phyloP scores from a whole-genome alignment of 2,113 vertebrate genomes.

The Gasterosteus nipponicus region DNA sequence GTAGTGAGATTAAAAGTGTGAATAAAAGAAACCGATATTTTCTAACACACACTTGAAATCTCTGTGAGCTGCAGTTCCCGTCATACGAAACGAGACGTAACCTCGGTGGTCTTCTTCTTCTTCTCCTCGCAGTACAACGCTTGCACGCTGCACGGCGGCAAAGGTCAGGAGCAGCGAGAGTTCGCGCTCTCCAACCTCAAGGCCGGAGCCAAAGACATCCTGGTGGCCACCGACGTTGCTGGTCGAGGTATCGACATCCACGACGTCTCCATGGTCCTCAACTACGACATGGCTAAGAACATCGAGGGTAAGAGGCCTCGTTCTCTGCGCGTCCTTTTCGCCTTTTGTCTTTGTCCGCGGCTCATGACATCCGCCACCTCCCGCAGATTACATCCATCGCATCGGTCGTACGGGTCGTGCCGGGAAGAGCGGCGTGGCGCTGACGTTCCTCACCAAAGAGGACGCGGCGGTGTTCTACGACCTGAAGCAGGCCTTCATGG shows the following conservation, averaged over 20 bases:
- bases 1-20: not conserved
- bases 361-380: not conserved
- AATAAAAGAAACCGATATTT: too few relatives aligned
- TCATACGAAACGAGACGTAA: not conserved
- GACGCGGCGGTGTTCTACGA: slow-evolving; percentile 96
- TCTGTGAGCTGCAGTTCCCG: not conserved
- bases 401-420: slow-evolving; percentile 97
- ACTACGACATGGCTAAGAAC: slow-evolving; percentile 99
- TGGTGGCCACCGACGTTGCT: slow-evolving; percentile 98
- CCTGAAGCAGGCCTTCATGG: slow-evolving; percentile 96
- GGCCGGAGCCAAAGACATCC: slow-evolving; percentile 96
- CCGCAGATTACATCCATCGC: slow-evolving; percentile 95
- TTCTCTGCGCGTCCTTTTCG: not conserved
- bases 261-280: slow-evolving; percentile 97
- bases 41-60: not conserved
- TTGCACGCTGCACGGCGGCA: slow-evolving; percentile 96
- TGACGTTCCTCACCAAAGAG: slow-evolving; percentile 99
- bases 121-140: slow-evolving; percentile 89
- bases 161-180: slow-evolving; percentile 98
- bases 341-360: not conserved
- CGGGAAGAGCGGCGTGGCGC: slow-evolving; percentile 94
- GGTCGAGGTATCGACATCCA: slow-evolving; percentile 98
- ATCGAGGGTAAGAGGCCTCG: slow-evolving; percentile 88
- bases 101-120: not conserved
- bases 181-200: slow-evolving; percentile 98